Evolutionary conservation across 37 sponge, comb jelly and placozoan genomes (phyloP).

Genomic region (Dysidea cf. avara): DNA sequence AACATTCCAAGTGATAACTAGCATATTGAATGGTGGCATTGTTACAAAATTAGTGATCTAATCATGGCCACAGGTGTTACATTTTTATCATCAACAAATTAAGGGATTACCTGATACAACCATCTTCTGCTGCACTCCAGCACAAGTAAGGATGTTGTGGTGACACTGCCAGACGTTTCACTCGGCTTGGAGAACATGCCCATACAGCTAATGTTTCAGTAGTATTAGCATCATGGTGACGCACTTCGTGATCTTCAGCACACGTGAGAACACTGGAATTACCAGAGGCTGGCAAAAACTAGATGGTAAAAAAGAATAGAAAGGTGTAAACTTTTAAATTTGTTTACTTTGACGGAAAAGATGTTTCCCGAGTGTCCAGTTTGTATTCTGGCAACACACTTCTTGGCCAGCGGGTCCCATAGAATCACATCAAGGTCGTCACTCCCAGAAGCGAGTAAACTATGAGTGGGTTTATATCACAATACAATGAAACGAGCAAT

Average conservation of each 20-base stretch:
- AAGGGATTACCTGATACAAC: constrained; percentile 77
- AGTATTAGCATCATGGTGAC: constrained; percentile 63
- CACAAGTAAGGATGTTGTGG: constrained; percentile 53
- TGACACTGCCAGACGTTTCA: constrained; percentile 73
- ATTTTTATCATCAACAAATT: too few species aligned
- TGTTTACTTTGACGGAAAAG: constrained; percentile 84
- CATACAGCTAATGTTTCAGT: constrained; percentile 56
- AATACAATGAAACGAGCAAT: background rate
- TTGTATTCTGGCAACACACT: constrained; percentile 14
- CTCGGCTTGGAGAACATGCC: constrained; percentile 62
- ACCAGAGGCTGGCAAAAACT: constrained; percentile 73
- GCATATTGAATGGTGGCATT: too few species aligned
- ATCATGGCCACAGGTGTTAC: too few species aligned
- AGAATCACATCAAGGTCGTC: constrained; percentile 72
- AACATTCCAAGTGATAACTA: too few species aligned
- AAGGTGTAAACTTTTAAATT: background rate
- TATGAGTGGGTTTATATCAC: constrained; percentile 3
- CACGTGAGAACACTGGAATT: constrained; percentile 65
- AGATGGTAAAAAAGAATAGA: background rate
- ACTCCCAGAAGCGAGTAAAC: constrained; percentile 85
- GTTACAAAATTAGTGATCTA: too few species aligned
- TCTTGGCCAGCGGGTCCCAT: constrained; percentile 56
- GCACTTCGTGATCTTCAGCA: constrained; percentile 81
- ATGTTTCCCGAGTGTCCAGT: constrained; percentile 91
- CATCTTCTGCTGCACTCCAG: constrained; percentile 91